These are phyloP conservation scores for Meles meles DNA, from an alignment of 2,113 vertebrate genomes.

Conservation along the genomic window DNA sequence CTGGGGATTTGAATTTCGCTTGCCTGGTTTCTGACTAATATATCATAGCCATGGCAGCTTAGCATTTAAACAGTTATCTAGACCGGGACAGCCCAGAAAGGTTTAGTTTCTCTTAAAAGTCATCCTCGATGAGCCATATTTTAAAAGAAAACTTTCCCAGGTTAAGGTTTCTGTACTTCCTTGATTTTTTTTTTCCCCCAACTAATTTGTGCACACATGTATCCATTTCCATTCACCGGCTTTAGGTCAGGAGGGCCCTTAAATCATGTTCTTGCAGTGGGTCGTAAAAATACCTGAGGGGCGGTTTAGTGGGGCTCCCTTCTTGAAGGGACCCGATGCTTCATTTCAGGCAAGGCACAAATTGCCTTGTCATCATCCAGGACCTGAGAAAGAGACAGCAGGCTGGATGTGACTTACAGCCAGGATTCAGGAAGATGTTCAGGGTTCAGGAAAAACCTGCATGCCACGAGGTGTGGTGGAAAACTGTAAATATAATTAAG, in stretches of 20 bases:
- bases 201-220: not conserved
- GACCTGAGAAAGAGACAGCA: not conserved
- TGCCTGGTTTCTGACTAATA: not conserved
- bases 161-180: not conserved
- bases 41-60: not conserved
- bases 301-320: not conserved
- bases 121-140: not conserved
- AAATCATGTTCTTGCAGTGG: not conserved
- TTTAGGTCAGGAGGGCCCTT: constrained; percentile 9
- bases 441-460: not conserved
- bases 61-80: not conserved
- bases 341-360: not conserved
- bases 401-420: not conserved
- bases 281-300: not conserved
- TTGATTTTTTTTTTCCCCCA: not conserved
- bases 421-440: not conserved
- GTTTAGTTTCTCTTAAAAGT: not conserved
- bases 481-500: constrained; percentile 70
- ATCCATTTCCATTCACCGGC: not conserved
- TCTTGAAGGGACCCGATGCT: not conserved
- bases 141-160: not conserved
- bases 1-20: not conserved
- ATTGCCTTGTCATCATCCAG: not conserved
- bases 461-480: not conserved
- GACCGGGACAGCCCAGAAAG: not conserved